Percentiles rank a stretch among this genome's conserved stretches.
phyloP scores from a whole-genome alignment of 2,888 invertebrate species.

The Baronia brevicornis region DNA sequence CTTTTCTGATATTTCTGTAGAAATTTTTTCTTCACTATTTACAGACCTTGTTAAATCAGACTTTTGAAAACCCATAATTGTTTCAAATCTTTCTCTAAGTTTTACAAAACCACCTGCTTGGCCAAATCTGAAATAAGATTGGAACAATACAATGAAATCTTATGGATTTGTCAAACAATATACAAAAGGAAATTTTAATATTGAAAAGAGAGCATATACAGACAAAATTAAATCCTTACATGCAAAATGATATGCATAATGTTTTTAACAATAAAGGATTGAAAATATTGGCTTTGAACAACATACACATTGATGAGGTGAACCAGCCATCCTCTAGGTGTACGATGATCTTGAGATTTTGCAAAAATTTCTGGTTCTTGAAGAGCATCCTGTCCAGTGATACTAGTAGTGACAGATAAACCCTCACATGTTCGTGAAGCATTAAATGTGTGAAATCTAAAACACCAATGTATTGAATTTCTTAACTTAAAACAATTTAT shows the following conservation, averaged over 20 bases:
- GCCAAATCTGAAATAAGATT: slow-evolving; percentile 80
- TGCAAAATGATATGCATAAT: no score
- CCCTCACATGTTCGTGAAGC: slow-evolving; percentile 84
- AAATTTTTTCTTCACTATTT: slow-evolving; percentile 57
- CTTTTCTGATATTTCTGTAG: slow-evolving; percentile 55
- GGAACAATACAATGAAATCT: no score
- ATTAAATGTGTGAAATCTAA: slow-evolving; percentile 90
- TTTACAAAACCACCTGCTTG: slow-evolving; percentile 92
- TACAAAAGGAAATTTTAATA: background rate
- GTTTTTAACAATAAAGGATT: no score
- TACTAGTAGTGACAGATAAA: slow-evolving; percentile 43
- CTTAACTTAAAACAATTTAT: background rate
- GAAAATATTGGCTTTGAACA: slow-evolving; percentile 5
- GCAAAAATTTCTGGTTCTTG: slow-evolving; percentile 77
- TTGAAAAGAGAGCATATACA: background rate
- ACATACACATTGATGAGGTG: slow-evolving; percentile 91
- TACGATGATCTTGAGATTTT: slow-evolving; percentile 85
- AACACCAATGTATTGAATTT: no score
- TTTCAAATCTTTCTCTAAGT: slow-evolving; percentile 87
- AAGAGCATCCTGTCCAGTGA: slow-evolving; percentile 69
- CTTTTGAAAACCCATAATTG: slow-evolving; percentile 77
- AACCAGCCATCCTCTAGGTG: slow-evolving; percentile 95
- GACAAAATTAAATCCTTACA: no score
- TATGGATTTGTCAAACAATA: no score
- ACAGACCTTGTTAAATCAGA: slow-evolving; percentile 57